phyloP scores from a whole-genome alignment of 1,140 invertebrate species.

The Platyura marginata region DNA sequence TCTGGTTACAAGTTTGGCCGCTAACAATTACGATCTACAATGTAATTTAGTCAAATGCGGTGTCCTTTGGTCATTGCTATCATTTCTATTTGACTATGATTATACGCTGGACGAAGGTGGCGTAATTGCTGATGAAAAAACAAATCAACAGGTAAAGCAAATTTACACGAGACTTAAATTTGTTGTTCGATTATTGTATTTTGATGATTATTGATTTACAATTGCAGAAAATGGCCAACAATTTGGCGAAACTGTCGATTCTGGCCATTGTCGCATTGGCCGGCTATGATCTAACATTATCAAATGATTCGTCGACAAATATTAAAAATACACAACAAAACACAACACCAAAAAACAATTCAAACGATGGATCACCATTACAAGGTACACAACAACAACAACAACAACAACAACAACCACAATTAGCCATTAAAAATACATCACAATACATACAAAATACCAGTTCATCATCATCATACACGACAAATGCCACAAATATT shows the following conservation, averaged over 20 bases:
- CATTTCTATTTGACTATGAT: constrained; percentile 89
- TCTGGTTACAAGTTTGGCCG: constrained; percentile 22
- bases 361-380: background rate
- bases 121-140: constrained; percentile 62
- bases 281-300: constrained; percentile 33
- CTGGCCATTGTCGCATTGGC: constrained; percentile 65
- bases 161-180: constrained; percentile 3
- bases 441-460: too few relatives aligned
- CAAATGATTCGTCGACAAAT: background rate
- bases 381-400: background rate
- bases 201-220: constrained; percentile 4
- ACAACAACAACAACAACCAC: background rate
- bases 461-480: constrained; percentile 18
- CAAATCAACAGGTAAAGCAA: constrained; percentile 54
- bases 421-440: background rate
- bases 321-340: too few relatives aligned
- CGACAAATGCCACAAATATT: constrained; percentile 21
- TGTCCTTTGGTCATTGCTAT: constrained; percentile 79
- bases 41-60: constrained; percentile 80
- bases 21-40: constrained; percentile 52
- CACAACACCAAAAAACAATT: too few relatives aligned
- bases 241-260: constrained; percentile 71
- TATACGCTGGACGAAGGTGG: constrained; percentile 95
- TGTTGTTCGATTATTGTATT: background rate
- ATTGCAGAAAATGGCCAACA: constrained; percentile 73